Evolutionary conservation across 2,797 vertebrate genomes (phyloP).

Genomic region (Anisognathus igniventris): DNA sequence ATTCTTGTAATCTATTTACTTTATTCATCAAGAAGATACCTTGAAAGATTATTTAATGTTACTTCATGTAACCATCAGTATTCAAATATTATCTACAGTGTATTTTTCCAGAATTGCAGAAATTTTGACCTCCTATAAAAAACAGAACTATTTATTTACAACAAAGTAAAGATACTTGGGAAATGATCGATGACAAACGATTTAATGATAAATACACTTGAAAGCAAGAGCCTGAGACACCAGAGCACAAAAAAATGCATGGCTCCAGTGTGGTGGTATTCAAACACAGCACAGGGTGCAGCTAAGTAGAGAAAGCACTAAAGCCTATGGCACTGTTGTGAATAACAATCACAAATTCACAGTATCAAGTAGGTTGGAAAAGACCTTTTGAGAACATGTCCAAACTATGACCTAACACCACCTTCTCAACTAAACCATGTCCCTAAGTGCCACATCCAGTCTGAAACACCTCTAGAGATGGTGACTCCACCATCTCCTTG

Average conservation of each 20-base stretch:
- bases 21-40: not conserved
- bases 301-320: not conserved
- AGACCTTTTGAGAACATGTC: not conserved
- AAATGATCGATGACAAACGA: not conserved
- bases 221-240: not conserved
- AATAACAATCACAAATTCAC: not conserved
- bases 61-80: not conserved
- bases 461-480: not conserved
- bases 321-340: not conserved
- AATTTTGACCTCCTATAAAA: not conserved
- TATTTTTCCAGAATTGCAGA: not conserved
- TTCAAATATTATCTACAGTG: not conserved
- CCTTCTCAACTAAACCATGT: not conserved
- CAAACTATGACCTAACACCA: not conserved
- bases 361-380: too few species aligned
- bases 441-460: not conserved
- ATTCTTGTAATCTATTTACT: not conserved
- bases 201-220: not conserved
- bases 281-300: not conserved
- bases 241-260: not conserved
- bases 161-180: not conserved
- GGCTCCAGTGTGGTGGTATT: not conserved
- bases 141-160: not conserved
- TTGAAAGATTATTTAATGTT: not conserved
- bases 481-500: not conserved